Evolutionary conservation across 2,113 vertebrate species (phyloP).

Genomic region (Malaclemys terrapin): DNA sequence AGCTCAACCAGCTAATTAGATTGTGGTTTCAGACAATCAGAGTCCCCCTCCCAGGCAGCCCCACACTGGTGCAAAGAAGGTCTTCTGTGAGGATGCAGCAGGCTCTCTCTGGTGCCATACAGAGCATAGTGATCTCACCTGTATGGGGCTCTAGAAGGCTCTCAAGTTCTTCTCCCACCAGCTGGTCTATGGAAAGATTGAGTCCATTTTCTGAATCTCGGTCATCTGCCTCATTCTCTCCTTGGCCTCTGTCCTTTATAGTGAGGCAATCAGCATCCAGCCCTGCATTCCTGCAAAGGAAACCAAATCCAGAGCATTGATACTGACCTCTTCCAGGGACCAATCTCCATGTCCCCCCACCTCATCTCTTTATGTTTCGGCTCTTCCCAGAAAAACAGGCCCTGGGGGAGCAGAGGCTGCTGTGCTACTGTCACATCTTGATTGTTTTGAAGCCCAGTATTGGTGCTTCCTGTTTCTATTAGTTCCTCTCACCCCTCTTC

Average conservation of each 20-base stretch:
- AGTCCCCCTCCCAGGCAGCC: not conserved
- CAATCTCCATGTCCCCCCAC: not conserved
- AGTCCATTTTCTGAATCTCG: conserved; percentile 83
- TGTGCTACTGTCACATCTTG: not conserved
- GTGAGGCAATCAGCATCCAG: conserved; percentile 88
- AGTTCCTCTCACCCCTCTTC: not conserved
- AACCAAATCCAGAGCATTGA: not conserved
- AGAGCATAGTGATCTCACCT: conserved; percentile 71
- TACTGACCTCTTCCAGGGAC: not conserved
- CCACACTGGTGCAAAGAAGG: not conserved
- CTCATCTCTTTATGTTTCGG: not conserved
- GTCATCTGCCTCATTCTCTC: conserved; percentile 89
- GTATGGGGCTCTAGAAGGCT: conserved; percentile 83
- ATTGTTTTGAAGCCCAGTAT: not conserved
- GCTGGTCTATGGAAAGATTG: conserved; percentile 86
- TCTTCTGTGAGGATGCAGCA: not conserved
- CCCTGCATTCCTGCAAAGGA: conserved; percentile 78
- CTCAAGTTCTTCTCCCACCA: conserved; percentile 88
- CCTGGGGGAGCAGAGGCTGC: not conserved
- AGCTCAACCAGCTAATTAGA: not conserved
- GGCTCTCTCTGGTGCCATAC: not conserved
- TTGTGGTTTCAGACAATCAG: not conserved
- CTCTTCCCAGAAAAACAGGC: not conserved
- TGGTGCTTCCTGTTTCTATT: not conserved
- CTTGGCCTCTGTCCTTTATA: conserved; percentile 88